Evolutionary conservation across 1,140 invertebrate genomes (phyloP), one percentile per base, ranked within the genome.

Genomic region (Bombus balteatus): DNA sequence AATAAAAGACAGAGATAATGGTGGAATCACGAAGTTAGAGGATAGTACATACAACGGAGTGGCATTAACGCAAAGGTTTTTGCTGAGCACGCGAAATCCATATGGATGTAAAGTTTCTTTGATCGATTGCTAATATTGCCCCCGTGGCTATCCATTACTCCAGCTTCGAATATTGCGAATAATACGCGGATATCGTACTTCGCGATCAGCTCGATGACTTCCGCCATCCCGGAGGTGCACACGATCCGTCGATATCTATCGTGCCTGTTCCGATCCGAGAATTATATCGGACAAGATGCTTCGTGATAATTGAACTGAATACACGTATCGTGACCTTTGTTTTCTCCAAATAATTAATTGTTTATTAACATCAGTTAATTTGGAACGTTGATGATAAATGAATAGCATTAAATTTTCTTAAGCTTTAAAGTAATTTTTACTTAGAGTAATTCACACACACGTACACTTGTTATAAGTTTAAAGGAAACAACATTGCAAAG

Each of bases 101-200:
- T 77, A 77, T 41, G 71, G n/a, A 82, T 65, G 73, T 37, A 68
- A 83, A 83, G 62, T 77, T 83, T 53, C 81, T 77, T 83, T 83
- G 59, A 83, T 77, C 81, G 81, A 83, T 83, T 47, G 73, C 81
- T 77, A 77, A 83, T 83, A 77, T 77, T 43, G 62, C 62, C 41
- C 72, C 41, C 81, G 18, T 18, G 62, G 37, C 34, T 41, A 83
- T 77, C 41, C 47, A 83, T 77, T 83, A 77, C 73, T 39, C 32
- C 3, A n/a, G 57, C n/a, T 34, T 47, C 81, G 81, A 68, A 77
- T 77, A 83, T 77, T 77, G 81, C 41, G 57, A 43, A 39, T 77
- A 83, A 77, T 83, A 41, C 59, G 13, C 25, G 62, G 73, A 57
- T 77, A 68, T 68, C 81, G 62, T 83, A 47, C 37, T 39, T 57